Conservation (phyloP, 2,797 vertebrate species). For the Bufotes viridis region DNA sequence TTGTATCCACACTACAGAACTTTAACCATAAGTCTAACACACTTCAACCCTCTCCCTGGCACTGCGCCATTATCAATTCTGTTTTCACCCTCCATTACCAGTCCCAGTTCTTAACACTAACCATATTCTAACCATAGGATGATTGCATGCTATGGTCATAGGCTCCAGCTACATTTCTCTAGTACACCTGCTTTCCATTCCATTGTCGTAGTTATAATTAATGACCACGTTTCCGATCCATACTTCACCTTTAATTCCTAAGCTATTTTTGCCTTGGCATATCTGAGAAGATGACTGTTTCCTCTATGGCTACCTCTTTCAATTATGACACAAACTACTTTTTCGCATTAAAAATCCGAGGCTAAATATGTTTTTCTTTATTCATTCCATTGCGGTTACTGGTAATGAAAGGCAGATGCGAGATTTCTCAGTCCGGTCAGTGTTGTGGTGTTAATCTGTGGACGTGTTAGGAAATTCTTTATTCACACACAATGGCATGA, state of each 20-base stretch:
- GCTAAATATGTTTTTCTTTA: constrained; percentile 47
- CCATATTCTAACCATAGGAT: not conserved
- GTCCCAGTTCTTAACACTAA: not conserved
- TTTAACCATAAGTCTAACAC: too few species aligned
- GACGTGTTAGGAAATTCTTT: constrained; percentile 54
- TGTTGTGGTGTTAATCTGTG: constrained; percentile 59
- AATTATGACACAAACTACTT: constrained; percentile 15
- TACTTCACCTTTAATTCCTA: not conserved
- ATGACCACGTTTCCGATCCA: not conserved
- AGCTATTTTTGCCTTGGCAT: not conserved
- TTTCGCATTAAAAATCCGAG: constrained; percentile 24
- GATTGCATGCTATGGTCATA: not conserved
- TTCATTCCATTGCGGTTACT: constrained; percentile 52
- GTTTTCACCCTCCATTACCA: too few species aligned
- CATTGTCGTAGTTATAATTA: not conserved
- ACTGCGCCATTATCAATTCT: too few species aligned
- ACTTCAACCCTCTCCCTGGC: too few species aligned
- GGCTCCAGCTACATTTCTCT: not conserved
- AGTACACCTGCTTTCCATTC: not conserved
- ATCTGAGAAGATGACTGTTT: not conserved
- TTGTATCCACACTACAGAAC: too few species aligned
- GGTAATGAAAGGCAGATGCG: constrained; percentile 52
- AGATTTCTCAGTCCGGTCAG: constrained; percentile 22
- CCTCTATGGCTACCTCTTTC: constrained; percentile 5
- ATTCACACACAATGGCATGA: constrained; percentile 57